phyloP scores from a whole-genome alignment of 2,113 vertebrate genomes.

The Noturus placidus region DNA sequence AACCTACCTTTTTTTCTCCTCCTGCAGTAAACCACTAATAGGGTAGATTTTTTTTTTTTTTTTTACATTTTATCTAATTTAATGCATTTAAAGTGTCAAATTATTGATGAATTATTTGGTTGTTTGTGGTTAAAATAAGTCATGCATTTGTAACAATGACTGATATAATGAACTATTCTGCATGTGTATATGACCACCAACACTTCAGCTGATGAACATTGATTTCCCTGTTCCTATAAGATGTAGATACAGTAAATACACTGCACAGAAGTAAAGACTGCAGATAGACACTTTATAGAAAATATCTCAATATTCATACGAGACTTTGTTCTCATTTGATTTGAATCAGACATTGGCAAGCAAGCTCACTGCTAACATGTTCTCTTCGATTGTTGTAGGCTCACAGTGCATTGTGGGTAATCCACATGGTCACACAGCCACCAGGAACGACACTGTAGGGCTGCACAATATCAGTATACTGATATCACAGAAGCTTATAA shows the following conservation, averaged over 20 bases:
- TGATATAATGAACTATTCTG: not conserved
- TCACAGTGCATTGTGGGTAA: not conserved
- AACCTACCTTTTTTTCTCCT: not conserved
- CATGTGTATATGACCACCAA: not conserved
- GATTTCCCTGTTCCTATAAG: not conserved
- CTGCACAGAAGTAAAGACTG: not conserved
- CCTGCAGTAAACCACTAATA: not conserved
- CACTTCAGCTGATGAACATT: not conserved
- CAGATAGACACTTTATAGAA: not conserved
- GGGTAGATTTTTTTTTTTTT: too few species aligned
- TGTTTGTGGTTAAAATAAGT: not conserved
- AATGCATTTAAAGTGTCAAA: not conserved
- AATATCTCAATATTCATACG: not conserved
- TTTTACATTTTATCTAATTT: not conserved
- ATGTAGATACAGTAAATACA: not conserved
- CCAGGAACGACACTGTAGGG: not conserved
- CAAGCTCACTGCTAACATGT: not conserved
- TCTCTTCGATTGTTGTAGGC: not conserved
- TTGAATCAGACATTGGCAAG: not conserved
- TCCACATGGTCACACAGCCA: not conserved
- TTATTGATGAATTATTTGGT: not conserved
- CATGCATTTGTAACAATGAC: not conserved
- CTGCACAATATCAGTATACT: not conserved
- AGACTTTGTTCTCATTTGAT: not conserved
- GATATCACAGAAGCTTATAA: not conserved